Evolutionary conservation across 2,797 vertebrate species (phyloP), one percentile per base, ranked within the genome.

Genomic region (Esox lucius): DNA sequence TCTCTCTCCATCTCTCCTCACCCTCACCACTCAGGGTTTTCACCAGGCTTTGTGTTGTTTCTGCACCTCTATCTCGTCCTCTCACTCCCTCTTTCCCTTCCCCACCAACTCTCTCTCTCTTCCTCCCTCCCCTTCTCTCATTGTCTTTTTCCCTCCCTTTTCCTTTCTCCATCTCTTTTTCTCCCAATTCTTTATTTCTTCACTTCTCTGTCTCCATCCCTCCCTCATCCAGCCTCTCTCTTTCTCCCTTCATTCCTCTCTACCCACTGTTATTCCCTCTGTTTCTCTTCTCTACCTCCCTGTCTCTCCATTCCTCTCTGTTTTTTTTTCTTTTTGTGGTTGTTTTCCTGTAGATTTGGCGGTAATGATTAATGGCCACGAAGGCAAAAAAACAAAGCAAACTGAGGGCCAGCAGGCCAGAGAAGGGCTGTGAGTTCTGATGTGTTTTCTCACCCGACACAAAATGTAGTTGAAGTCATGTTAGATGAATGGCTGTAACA

Each of bases 281-380:
- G 75, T 73, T 68, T 72, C 80, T 75, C 70, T 69, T 71, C 79
- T 81, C 66, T 71, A n/a, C 84, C 69, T 85, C 81, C 69, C 78
- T 64, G 8, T 70, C n/a, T 17, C 76, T 74, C 74, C 83, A 81
- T 8, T 16, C 9, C 49, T 35, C 72, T 31, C 39, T 49, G 81
- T 84, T 82, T 80, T 33, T 72, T 28, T 5, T 39, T n/a, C 35
- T 3, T 39, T 42, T 1, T 31, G 39, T 9, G 39, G 9, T 5
- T 42, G 39, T 42, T 42, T 42, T 42, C 39, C 39, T 0, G 39
- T 42, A 42, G 39, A 42, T 42, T 42, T 42, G 39, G 9, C 39
- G 5, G 9, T 42, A 6, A 42, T 42, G 39, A 42, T 42, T 42
- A 42, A 42, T 42, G 39, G 1, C 39, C 39, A 42, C 39, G 5